Evolutionary conservation across 2,797 vertebrate species (phyloP), one percentile per base, ranked within the genome.

Genomic region (Sarcoramphus papa): DNA sequence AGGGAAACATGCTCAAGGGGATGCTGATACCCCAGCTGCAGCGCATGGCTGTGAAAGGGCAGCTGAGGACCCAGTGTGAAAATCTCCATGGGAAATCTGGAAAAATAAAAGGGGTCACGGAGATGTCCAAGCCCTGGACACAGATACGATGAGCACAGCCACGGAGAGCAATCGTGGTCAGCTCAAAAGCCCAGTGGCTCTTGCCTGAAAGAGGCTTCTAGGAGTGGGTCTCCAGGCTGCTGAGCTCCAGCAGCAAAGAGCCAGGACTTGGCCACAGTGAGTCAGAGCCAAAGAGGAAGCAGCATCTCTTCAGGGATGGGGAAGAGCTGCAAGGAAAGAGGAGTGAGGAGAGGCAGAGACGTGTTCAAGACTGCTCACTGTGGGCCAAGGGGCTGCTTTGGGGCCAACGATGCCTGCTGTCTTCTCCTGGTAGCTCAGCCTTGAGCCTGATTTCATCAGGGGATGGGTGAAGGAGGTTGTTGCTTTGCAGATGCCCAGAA

Each of bases 371-470:
- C 27, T 56, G 79, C 35, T 45, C 19, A 28, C 40, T 21, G 21
- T 1, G 1, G 31, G 60, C 41, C 33, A 12, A 7, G 22, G 43
- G 35, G 35, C 41, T 33, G 57, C 43, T 24, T 0, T 25, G 31
- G 16, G 57, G 40, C 16, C 47, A 54, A 1, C 0, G 1, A 10
- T 28, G 27, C 35, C 28, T 14, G 22, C 28, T 27, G 2, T 7
- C 18, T 54, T 62, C 25, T 45, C 15, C 16, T 51, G 72, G 22
- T 12, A 62, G 45, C 72, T 56, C 14, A 27, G 33, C 53, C 67
- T 24, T 23, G 28, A 65, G 59, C 33, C 35, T 2, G 21, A 21
- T 20, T 73, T 47, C 67, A 41, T 25, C 54, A 30, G 54, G 25
- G 33, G 25, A 16, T 12, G 16, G 20, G 43, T 24, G 33, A 56